Percentiles rank a stretch among this genome's conserved stretches.
Conservation (phyloP, 2,888 invertebrate genomes). For the Eupithecia subumbrata region DNA sequence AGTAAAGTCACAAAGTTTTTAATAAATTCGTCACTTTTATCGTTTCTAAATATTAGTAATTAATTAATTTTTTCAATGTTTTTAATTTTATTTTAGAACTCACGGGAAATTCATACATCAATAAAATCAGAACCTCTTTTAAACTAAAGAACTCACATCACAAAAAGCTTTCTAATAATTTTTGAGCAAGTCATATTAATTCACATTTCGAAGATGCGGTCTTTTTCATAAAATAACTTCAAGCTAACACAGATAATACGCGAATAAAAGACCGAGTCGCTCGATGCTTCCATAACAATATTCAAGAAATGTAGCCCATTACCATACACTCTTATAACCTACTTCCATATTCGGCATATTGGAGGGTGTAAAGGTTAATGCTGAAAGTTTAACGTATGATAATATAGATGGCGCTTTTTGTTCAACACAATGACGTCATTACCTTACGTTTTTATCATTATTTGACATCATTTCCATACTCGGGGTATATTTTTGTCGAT, state of each 20-base stretch:
- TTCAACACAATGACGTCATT: conserved; percentile 13
- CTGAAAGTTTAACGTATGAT: conserved; percentile 15
- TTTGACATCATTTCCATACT: not conserved
- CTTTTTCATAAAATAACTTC: not conserved
- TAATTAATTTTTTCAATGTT: no score
- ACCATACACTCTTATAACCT: conserved; percentile 33
- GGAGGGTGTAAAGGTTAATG: conserved; percentile 13
- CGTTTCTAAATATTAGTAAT: not conserved
- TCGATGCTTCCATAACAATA: conserved; percentile 37
- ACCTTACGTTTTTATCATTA: conserved; percentile 7
- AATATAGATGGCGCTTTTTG: conserved; percentile 16
- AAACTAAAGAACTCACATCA: not conserved
- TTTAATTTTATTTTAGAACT: no score
- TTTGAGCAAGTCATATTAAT: no score
- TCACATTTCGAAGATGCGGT: not conserved
- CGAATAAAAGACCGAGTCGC: not conserved
- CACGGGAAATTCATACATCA: not conserved
- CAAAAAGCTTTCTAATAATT: not conserved
- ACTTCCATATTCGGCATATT: conserved; percentile 31
- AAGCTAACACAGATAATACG: not conserved
- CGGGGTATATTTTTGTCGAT: not conserved
- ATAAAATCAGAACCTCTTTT: not conserved
- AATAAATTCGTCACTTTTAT: not conserved
- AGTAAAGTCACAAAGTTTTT: no score
- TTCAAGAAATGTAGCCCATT: conserved; percentile 39